These are phyloP conservation scores for Aythya baeri DNA, from an alignment of 2,113 vertebrate genomes.

Conservation along the genomic window DNA sequence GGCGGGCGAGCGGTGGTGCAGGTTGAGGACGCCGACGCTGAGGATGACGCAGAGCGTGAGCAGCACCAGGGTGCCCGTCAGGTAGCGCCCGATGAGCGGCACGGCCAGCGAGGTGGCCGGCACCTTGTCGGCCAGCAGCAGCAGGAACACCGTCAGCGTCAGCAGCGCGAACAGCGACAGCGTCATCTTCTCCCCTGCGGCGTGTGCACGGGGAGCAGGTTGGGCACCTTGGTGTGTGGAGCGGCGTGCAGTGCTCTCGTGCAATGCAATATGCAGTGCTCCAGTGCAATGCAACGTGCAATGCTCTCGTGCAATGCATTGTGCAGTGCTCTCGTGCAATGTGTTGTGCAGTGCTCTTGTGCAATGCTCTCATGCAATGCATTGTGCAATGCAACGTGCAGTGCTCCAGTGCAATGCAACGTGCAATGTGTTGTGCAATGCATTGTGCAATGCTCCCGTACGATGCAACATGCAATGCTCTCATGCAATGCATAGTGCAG, in stretches of 20 bases:
- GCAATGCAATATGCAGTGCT: too few species aligned
- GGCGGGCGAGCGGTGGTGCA: slow-evolving; percentile 63
- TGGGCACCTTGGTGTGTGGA: too few species aligned
- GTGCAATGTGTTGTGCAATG: background rate
- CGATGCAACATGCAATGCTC: too few species aligned
- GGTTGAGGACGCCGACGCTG: slow-evolving; percentile 89
- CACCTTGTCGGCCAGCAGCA: slow-evolving; percentile 91
- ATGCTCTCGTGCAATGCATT: too few species aligned
- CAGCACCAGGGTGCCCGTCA: slow-evolving; percentile 93
- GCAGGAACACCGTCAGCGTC: slow-evolving; percentile 90
- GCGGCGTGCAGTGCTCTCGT: too few species aligned
- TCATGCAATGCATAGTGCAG: too few species aligned
- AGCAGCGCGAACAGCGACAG: slow-evolving; percentile 91
- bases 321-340: too few species aligned
- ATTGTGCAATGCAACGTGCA: background rate
- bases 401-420: background rate
- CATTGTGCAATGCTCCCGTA: too few species aligned
- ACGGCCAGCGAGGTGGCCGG: slow-evolving; percentile 90
- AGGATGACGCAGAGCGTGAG: slow-evolving; percentile 92
- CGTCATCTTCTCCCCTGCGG: slow-evolving; percentile 91
- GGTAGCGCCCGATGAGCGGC: slow-evolving; percentile 91
- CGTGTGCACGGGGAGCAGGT: background rate
- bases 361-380: too few species aligned
- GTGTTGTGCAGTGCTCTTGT: too few species aligned
- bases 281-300: too few species aligned